Percentiles rank a stretch among this genome's conserved stretches.
phyloP scores from a whole-genome alignment of 2,113 vertebrate genomes.

The Pavo muticus region DNA sequence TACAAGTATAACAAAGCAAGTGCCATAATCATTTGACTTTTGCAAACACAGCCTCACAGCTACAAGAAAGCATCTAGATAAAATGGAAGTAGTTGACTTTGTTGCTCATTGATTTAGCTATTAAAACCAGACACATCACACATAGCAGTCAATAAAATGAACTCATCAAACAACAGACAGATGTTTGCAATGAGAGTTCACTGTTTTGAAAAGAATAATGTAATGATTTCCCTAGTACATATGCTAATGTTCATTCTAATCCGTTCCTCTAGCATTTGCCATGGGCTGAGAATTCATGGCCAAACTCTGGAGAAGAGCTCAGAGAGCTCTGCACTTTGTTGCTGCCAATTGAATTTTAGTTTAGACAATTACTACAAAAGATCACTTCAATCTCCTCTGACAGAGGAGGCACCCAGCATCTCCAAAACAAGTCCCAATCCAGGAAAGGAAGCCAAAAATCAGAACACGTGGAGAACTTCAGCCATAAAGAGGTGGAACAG shows the following conservation, averaged over 20 bases:
- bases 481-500: not conserved
- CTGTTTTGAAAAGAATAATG: not conserved
- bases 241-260: not conserved
- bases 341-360: not conserved
- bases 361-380: not conserved
- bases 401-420: not conserved
- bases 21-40: conserved; percentile 31
- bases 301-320: not conserved
- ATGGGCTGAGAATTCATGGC: not conserved
- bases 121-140: not conserved
- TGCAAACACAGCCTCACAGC: conserved; percentile 25
- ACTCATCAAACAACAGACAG: not conserved
- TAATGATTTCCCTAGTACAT: not conserved
- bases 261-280: not conserved
- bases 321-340: not conserved
- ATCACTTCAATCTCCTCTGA: not conserved
- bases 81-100: conserved; percentile 1
- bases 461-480: not conserved
- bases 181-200: not conserved
- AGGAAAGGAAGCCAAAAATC: not conserved
- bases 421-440: not conserved
- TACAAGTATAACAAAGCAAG: conserved; percentile 59
- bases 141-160: not conserved
- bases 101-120: not conserved
- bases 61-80: not conserved